Percentiles rank a stretch among this genome's conserved stretches.
These are phyloP conservation scores for Seira sanloemensis DNA, from an alignment of 2,888 invertebrate species.

Conservation along the genomic window DNA sequence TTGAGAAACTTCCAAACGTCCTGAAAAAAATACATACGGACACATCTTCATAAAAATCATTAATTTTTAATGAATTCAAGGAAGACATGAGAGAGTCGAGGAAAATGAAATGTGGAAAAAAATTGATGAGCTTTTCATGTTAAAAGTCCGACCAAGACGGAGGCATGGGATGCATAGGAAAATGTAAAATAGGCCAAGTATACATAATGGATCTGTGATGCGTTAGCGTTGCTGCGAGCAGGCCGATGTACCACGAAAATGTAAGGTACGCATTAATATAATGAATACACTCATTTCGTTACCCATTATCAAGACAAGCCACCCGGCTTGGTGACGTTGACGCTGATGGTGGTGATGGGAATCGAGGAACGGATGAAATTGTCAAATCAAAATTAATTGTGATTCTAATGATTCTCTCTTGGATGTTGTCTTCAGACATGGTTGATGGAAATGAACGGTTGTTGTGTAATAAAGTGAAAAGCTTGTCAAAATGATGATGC, in stretches of 20 bases:
- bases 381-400: slow-evolving; percentile 50
- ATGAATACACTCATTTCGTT: background rate
- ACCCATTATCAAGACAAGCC: too few species aligned
- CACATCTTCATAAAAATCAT: slow-evolving; percentile 44
- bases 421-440: background rate
- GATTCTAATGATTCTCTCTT: slow-evolving; percentile 50
- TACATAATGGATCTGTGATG: background rate
- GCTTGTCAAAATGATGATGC: background rate
- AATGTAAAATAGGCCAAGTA: background rate
- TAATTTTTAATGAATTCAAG: slow-evolving; percentile 57
- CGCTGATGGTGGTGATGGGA: slow-evolving; percentile 11
- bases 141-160: too few species aligned
- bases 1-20: slow-evolving; percentile 74
- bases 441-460: slow-evolving; percentile 1
- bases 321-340: background rate
- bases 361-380: slow-evolving; percentile 33
- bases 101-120: too few species aligned
- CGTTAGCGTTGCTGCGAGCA: too few species aligned
- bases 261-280: too few species aligned
- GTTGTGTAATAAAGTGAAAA: slow-evolving; percentile 39
- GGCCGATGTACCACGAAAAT: too few species aligned
- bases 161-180: too few species aligned
- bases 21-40: slow-evolving; percentile 57
- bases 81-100: too few species aligned
- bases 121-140: too few species aligned